Evolutionary conservation across 2,888 invertebrate genomes (phyloP).

Genomic region (Antheraea assamensis): DNA sequence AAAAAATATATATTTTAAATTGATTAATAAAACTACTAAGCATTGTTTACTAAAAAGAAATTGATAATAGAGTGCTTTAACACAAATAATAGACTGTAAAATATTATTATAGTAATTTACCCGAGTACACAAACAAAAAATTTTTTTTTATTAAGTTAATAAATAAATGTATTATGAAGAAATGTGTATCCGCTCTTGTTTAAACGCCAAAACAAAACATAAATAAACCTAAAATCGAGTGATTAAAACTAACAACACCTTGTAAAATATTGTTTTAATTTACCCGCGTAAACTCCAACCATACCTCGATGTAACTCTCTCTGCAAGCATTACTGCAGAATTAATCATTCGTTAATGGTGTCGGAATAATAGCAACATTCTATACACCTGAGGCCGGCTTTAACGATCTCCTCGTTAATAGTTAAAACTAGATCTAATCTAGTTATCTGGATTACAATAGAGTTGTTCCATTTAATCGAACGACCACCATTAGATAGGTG

Average conservation of each 20-base stretch:
- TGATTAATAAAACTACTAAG: no score
- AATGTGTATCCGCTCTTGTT: no score
- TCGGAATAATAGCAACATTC: constrained; percentile 18
- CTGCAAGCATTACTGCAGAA: constrained; percentile 17
- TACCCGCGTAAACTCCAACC: background rate
- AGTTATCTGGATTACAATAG: background rate
- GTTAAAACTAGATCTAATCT: constrained; percentile 14
- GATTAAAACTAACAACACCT: background rate
- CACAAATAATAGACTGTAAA: background rate
- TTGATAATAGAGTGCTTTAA: background rate
- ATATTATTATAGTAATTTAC: background rate
- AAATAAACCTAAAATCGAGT: background rate
- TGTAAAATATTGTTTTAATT: background rate
- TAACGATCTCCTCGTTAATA: constrained; percentile 15
- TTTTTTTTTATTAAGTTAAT: no score
- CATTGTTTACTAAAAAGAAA: background rate
- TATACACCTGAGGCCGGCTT: constrained; percentile 22
- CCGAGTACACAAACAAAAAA: no score
- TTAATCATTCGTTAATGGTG: constrained; percentile 26
- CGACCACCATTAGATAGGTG: background rate
- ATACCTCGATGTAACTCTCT: background rate
- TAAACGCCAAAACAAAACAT: no score
- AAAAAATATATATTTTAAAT: no score
- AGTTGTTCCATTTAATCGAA: background rate
- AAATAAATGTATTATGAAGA: no score